Conservation (phyloP, 1,140 invertebrate species). For the Eubasilissa regina region DNA sequence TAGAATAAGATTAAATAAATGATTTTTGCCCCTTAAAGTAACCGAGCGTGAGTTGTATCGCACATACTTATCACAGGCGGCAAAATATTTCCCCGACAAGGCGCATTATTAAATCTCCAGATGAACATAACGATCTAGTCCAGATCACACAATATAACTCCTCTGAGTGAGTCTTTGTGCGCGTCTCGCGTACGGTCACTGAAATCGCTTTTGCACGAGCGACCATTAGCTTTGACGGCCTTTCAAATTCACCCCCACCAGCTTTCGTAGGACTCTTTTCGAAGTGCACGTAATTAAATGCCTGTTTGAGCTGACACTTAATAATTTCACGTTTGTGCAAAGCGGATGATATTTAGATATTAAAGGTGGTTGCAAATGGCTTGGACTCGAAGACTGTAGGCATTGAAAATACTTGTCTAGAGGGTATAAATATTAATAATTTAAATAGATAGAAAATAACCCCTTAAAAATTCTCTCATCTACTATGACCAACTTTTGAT, state of each 20-base stretch:
- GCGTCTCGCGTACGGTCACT: constrained; percentile 12
- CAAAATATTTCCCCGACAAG: no score
- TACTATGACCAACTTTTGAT: no score
- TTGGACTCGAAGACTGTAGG: no score
- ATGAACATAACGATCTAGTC: neutral
- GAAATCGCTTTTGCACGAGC: constrained; percentile 27
- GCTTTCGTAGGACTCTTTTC: constrained; percentile 50
- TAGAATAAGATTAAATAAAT: no score
- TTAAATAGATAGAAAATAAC: no score
- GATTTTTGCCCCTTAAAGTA: no score
- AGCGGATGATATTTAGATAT: constrained; percentile 17
- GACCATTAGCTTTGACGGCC: constrained; percentile 53
- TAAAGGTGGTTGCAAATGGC: constrained; percentile 3
- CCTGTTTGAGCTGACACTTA: constrained; percentile 49
- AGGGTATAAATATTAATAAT: no score
- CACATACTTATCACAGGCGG: no score
- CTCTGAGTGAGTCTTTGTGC: constrained; percentile 23
- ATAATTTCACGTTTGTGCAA: constrained; percentile 46
- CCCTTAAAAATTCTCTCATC: no score
- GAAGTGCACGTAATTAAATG: constrained; percentile 57
- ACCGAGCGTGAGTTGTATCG: no score
- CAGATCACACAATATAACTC: constrained; percentile 14
- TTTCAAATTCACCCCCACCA: constrained; percentile 20
- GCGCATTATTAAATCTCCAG: no score
- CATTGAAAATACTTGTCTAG: no score